Percentiles rank a stretch among this genome's conserved stretches.
Conservation (phyloP, 2,113 vertebrate species). For the Nycticebus coucang region DNA sequence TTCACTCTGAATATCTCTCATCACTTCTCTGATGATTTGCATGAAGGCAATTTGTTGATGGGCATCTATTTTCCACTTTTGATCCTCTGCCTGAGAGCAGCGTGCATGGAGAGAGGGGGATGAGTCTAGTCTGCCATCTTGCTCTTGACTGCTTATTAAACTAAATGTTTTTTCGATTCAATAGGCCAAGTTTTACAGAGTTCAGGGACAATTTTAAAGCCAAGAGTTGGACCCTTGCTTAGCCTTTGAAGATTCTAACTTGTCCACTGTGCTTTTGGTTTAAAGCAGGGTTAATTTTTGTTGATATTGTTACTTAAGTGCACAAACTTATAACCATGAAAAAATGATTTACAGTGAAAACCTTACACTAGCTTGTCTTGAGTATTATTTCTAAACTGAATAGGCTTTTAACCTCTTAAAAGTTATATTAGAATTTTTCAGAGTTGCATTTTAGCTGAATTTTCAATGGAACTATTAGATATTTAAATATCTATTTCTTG, state of each 20-base stretch:
- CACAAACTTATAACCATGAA: not conserved
- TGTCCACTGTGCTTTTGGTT: not conserved
- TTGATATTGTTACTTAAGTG: not conserved
- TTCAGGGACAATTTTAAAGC: not conserved
- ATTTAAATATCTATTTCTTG: slow-evolving; percentile 1
- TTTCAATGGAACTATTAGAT: not conserved
- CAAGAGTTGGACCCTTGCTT: not conserved
- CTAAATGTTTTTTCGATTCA: not conserved
- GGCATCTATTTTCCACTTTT: too few relatives aligned
- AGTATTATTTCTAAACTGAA: slow-evolving; percentile 5
- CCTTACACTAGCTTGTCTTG: not conserved
- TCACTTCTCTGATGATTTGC: too few relatives aligned
- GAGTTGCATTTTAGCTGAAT: not conserved
- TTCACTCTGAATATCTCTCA: too few relatives aligned
- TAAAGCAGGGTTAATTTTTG: not conserved
- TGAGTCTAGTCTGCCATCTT: too few relatives aligned
- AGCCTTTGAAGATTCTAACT: not conserved
- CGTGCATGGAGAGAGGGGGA: too few relatives aligned
- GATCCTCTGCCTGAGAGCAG: too few relatives aligned
- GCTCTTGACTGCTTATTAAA: slow-evolving; percentile 7
- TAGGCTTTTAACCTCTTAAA: not conserved
- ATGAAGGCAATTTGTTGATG: too few relatives aligned
- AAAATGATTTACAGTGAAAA: not conserved
- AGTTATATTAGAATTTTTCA: not conserved
- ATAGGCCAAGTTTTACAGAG: not conserved